Base-by-base conservation (phyloP, 2,113 vertebrate genomes). In the Xiphophorus hellerii region DNA sequence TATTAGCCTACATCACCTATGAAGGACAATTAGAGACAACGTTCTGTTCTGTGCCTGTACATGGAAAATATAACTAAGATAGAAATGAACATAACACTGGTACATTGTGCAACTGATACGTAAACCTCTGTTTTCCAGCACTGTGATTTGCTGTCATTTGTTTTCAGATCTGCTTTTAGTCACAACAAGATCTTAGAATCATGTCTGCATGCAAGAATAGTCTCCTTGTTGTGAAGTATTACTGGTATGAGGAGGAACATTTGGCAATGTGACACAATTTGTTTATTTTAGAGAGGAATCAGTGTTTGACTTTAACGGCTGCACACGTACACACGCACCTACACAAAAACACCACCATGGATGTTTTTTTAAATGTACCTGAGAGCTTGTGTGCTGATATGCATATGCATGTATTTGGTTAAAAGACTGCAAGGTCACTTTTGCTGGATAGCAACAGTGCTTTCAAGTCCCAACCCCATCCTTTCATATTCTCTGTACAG, bases 231-330 rank as follows among this genome's bases (percentile, higher is more conserved):
- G 30, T 13, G 28, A 48, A 51, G 35, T 5, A 62, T 28, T 15
- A 4, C 61, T 54, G 66, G 37, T 54, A 65, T 42, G 72, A 62
- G 51, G 28, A 33, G 66, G 62, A 63, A 37, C 54, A 44, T 71
- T 60, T 39, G 39, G 25, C 64, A 61, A 14, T 31, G 37, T 62
- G 48, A 62, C 7, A 60, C n/a, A 71, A 48, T 29, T 7, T 30
- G 35, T 39, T 81, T 60, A 68, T 80, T 82, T 71, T 64, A 28
- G 5, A 3, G 28, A 30, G 62, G 64, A 22, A 65, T 51, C 39
- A 25, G 29, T 17, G 12, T 17, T 54, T 73, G 35, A 48, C 22
- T 20, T 35, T 48, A 54, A 5, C 15, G 30, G 37, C n/a, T 66
- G 30, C 27, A n/a, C 10, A 37, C 35, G 8, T 1, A 30, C 30